Evolutionary conservation across 2,113 vertebrate species (phyloP).

Genomic region (Macrotus californicus): DNA sequence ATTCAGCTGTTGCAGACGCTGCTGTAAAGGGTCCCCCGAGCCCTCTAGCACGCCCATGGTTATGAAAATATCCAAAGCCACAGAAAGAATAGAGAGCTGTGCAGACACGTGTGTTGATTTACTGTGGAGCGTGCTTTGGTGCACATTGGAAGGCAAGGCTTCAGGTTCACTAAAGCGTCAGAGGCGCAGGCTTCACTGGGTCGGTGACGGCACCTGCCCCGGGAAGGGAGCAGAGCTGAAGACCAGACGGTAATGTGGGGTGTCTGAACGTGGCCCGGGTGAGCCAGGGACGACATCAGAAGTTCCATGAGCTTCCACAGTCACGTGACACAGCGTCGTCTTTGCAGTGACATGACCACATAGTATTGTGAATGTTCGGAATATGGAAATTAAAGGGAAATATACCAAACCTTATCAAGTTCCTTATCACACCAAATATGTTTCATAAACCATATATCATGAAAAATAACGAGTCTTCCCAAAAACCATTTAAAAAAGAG

Average conservation of each 20-base stretch:
- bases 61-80: constrained; percentile 81
- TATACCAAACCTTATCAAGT: constrained; percentile 64
- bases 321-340: constrained; percentile 76
- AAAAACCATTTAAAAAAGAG: neutral
- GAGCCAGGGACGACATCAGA: constrained; percentile 70
- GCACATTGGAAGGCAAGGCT: constrained; percentile 75
- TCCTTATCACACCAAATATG: too few relatives aligned
- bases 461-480: constrained; percentile 73
- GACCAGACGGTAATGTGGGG: constrained; percentile 67
- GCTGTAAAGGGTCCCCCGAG: constrained; percentile 57
- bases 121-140: constrained; percentile 62
- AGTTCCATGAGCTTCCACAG: constrained; percentile 69
- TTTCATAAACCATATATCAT: constrained; percentile 69
- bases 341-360: constrained; percentile 69
- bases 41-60: constrained; percentile 58
- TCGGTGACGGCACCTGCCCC: constrained; percentile 70
- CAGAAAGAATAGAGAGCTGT: constrained; percentile 72
- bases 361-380: constrained; percentile 75
- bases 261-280: constrained; percentile 43
- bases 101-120: constrained; percentile 76
- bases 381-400: constrained; percentile 80
- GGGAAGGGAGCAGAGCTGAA: constrained; percentile 69
- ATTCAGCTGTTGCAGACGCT: constrained; percentile 51
- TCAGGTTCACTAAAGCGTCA: constrained; percentile 75
- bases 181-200: constrained; percentile 68